Conservation (phyloP, 2,888 invertebrate species). For the Synanthedon vespiformis region DNA sequence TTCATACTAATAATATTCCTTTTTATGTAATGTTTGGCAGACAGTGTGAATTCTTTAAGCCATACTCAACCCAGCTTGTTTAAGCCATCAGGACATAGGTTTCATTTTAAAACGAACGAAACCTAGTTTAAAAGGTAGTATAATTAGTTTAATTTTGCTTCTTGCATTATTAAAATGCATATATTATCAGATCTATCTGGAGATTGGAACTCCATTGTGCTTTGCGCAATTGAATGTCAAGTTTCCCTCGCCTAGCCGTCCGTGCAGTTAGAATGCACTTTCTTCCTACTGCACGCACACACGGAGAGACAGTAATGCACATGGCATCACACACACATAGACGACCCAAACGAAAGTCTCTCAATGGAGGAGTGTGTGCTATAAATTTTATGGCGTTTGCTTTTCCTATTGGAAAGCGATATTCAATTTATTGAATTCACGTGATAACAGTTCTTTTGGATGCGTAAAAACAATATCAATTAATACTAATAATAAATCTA, state of each 20-base stretch:
- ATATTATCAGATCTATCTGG: slow-evolving; percentile 1
- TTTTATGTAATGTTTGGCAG: too few relatives aligned
- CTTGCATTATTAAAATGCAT: background rate
- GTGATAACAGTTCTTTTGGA: too few relatives aligned
- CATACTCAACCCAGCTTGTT: too few relatives aligned
- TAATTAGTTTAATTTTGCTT: too few relatives aligned
- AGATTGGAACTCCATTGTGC: slow-evolving; percentile 1
- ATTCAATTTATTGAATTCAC: background rate
- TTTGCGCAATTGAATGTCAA: slow-evolving; percentile 28
- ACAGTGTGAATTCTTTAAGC: too few relatives aligned
- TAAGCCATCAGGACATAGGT: too few relatives aligned
- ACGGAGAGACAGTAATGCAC: background rate
- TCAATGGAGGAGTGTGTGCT: slow-evolving; percentile 15
- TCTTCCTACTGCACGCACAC: slow-evolving; percentile 38
- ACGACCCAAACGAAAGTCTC: slow-evolving; percentile 27
- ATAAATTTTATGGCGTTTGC: background rate
- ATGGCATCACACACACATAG: slow-evolving; percentile 5
- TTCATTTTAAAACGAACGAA: too few relatives aligned
- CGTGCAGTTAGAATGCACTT: slow-evolving; percentile 64
- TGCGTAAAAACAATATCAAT: too few relatives aligned
- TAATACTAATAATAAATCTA: too few relatives aligned
- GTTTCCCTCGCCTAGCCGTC: slow-evolving; percentile 57
- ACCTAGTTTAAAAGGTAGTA: too few relatives aligned
- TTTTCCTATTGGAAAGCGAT: background rate
- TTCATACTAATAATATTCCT: too few relatives aligned